phyloP scores from a whole-genome alignment of 2,888 invertebrate species.

The Cephus pygmeus region DNA sequence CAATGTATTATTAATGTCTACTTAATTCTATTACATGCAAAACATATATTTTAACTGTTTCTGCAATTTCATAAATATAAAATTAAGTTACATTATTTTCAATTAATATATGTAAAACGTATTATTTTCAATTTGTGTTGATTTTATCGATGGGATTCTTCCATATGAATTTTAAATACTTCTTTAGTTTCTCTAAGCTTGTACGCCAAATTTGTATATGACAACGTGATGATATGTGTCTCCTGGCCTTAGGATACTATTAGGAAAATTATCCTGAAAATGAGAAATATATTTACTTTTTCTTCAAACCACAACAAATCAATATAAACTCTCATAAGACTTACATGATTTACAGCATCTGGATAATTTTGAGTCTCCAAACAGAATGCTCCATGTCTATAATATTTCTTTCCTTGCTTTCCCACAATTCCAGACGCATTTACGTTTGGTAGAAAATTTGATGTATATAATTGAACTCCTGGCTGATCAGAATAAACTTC shows the following conservation, averaged over 20 bases:
- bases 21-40: background rate
- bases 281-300: constrained; percentile 7
- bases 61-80: background rate
- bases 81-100: constrained; percentile 2
- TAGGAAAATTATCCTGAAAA: constrained; percentile 80
- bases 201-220: constrained; percentile 78
- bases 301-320: constrained; percentile 10
- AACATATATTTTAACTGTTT: background rate
- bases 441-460: constrained; percentile 77
- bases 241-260: constrained; percentile 78
- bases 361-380: constrained; percentile 94
- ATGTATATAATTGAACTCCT: constrained; percentile 91
- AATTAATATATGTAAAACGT: constrained; percentile 7
- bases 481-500: constrained; percentile 89
- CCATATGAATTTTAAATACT: background rate
- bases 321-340: constrained; percentile 47
- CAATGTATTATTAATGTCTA: background rate
- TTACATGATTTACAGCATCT: constrained; percentile 87
- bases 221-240: constrained; percentile 78
- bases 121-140: background rate
- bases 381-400: constrained; percentile 84
- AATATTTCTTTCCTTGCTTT: constrained; percentile 77
- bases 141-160: background rate
- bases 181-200: constrained; percentile 26
- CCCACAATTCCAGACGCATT: constrained; percentile 70